Percentiles rank a stretch among this genome's conserved stretches.
These are phyloP conservation scores for Ellobius talpinus DNA, from an alignment of 2,113 vertebrate genomes.

Conservation along the genomic window DNA sequence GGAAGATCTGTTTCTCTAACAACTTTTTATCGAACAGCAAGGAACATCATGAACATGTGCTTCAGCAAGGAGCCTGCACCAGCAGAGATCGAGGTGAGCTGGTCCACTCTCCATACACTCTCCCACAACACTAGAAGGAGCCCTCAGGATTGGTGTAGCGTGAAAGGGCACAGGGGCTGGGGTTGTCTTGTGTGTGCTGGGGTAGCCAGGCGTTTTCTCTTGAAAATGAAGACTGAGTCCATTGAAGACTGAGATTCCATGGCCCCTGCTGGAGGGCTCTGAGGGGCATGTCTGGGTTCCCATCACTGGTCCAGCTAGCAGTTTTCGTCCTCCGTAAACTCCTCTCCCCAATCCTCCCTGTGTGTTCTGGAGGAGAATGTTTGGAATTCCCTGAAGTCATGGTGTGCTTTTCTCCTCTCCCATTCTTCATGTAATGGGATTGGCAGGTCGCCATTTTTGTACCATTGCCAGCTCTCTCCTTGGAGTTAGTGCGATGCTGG, in stretches of 20 bases:
- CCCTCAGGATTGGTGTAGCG: background rate
- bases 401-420: background rate
- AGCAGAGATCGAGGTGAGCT: conserved; percentile 96
- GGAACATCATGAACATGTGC: conserved; percentile 99
- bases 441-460: conserved; percentile 63
- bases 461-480: conserved; percentile 29
- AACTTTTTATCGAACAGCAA: conserved; percentile 98
- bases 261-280: background rate
- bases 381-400: background rate
- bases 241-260: rapidly evolving
- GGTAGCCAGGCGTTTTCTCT: background rate
- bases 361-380: background rate
- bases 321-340: too few species aligned
- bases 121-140: too few species aligned
- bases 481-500: background rate
- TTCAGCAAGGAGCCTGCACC: conserved; percentile 97
- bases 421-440: background rate
- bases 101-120: too few species aligned
- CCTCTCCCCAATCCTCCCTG: rapidly evolving
- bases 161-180: background rate
- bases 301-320: background rate
- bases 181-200: background rate
- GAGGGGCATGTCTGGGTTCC: background rate
- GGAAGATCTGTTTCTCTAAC: conserved; percentile 99
- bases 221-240: too few species aligned